Base-by-base conservation (phyloP, 2,888 invertebrate species). In the Mesoligia furuncula region DNA sequence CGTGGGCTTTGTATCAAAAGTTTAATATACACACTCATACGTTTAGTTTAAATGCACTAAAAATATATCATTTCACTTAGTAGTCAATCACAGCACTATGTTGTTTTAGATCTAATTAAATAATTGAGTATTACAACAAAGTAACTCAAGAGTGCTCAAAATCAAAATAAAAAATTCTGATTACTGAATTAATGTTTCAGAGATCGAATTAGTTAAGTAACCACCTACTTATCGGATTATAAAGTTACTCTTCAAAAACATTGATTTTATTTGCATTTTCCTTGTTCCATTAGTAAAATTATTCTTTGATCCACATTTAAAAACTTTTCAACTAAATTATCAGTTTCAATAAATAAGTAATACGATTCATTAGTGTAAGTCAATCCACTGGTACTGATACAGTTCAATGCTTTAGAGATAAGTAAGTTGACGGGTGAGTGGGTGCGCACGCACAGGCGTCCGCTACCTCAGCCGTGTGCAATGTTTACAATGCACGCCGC, bases 381-480 rank as follows among this genome's bases (percentile, higher is more conserved):
- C 77, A 73, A 75, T 75, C 48, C 39, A 7, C 51, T 13, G 48
- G 59, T 69, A 81, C 82, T 77, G 81, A 81, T 68, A 84, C 83
- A 57, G 73, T 73, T 78, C 59, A 78, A 66, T 65, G 85, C 61
- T 78, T 85, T 65, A 71, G 24, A 84, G 83, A 82, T 85, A 84
- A 77, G 66, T 57, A 62, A 48, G 65, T 31, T n/a, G n/a, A n/a
- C n/a, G 65, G 77, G 36, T 81, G 85, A 54, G 68, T 31, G 62
- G 77, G 36, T 81, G 85, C 85, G 85, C 67, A 73, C 64, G 84
- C 64, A 70, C 85, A 75, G 61, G 68, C 36, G 54, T n/a, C 61
- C 45, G 54, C 31, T 73, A 65, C 73, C 64, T 61, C 57, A 65
- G 76, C 83, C 86, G 84, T 86, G 84, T 73, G 84, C 84, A 84